A percentile compares a stretch with the other conserved stretches of the same genome.
These are phyloP conservation scores for Trematomus loennbergii DNA, from an alignment of 2,113 vertebrate genomes.

Conservation along the genomic window DNA sequence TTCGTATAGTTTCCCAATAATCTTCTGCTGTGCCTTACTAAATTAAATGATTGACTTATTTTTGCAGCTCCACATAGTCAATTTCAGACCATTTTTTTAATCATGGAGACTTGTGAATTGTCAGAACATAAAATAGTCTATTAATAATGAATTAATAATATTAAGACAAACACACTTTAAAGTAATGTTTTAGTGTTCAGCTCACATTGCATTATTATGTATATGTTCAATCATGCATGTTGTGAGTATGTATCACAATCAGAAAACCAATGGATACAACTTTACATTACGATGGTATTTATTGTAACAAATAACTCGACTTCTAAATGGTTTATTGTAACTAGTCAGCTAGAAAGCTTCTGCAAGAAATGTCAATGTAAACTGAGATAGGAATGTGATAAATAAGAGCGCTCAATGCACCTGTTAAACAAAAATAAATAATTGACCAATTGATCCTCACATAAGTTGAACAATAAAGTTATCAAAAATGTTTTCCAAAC, in stretches of 20 bases:
- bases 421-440: constrained; percentile 1
- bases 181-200: not conserved
- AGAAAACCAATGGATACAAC: not conserved
- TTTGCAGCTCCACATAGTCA: not conserved
- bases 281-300: not conserved
- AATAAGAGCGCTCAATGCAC: constrained; percentile 11
- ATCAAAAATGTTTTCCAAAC: not conserved
- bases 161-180: not conserved
- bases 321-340: not conserved
- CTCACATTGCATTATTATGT: not conserved
- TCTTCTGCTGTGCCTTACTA: not conserved
- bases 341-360: not conserved
- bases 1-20: not conserved
- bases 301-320: not conserved
- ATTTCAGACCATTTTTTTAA: not conserved
- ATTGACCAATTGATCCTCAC: not conserved
- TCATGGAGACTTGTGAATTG: not conserved
- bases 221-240: not conserved
- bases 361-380: not conserved
- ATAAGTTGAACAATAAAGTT: not conserved
- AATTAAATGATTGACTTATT: not conserved
- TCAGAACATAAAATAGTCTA: not conserved
- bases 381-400: not conserved
- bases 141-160: no score
- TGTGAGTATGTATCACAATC: not conserved